Conservation (phyloP, 2,888 invertebrate genomes). For the Leptopilina drosophilae region DNA sequence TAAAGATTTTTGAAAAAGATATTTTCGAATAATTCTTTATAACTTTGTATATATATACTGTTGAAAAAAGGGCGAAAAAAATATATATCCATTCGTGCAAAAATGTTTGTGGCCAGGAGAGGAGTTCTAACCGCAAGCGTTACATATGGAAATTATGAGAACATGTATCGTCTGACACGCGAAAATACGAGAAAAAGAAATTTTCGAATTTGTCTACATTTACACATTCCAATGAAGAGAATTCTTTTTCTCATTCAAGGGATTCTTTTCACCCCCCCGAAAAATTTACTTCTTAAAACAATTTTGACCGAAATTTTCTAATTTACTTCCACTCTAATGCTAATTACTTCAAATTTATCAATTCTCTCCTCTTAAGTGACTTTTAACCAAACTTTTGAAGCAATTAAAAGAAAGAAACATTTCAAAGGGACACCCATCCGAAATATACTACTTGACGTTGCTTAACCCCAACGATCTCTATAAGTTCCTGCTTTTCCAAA, state of each 20-base stretch:
- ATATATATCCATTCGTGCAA: constrained; percentile 27
- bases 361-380: too few species aligned
- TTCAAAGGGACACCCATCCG: too few species aligned
- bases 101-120: constrained; percentile 32
- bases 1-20: background rate
- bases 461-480: too few species aligned
- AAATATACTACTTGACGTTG: too few species aligned
- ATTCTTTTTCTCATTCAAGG: background rate
- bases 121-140: constrained; percentile 40
- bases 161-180: constrained; percentile 41
- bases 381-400: too few species aligned
- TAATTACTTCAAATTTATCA: too few species aligned
- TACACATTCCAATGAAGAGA: constrained; percentile 22
- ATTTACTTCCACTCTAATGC: too few species aligned
- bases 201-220: constrained; percentile 31
- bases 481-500: too few species aligned
- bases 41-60: background rate
- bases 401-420: too few species aligned
- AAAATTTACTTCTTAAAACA: too few species aligned
- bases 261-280: background rate
- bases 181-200: constrained; percentile 31
- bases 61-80: constrained; percentile 9
- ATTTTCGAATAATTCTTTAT: constrained; percentile 13
- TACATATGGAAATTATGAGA: constrained; percentile 38
- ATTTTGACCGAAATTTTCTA: too few species aligned